Conservation (phyloP, 2,113 vertebrate species). For the Mastomys coucha region DNA sequence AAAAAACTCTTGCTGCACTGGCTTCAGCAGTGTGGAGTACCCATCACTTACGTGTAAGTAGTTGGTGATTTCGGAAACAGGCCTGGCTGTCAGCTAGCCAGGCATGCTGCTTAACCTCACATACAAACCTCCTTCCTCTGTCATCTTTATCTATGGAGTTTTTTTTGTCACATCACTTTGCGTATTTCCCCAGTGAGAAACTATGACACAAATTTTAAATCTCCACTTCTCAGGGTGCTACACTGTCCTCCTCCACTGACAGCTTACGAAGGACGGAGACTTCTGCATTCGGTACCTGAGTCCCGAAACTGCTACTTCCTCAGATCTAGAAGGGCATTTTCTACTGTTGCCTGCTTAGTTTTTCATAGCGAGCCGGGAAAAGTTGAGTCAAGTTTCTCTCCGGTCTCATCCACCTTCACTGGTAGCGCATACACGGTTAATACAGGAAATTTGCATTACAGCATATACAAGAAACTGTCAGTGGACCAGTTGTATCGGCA, state of each 20-base stretch:
- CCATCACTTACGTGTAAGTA: slow-evolving; percentile 31
- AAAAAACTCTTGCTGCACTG: not conserved
- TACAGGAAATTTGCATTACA: not conserved
- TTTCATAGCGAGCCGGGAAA: not conserved
- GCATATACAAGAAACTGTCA: not conserved
- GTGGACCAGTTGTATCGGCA: not conserved
- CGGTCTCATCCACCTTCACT: not conserved
- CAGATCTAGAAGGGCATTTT: not conserved
- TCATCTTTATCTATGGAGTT: slow-evolving; percentile 8
- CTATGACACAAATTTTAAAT: not conserved
- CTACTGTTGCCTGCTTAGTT: not conserved
- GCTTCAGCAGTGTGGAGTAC: not conserved
- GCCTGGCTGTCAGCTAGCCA: not conserved
- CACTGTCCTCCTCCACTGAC: no score
- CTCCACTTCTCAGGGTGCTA: no score
- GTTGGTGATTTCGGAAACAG: slow-evolving; percentile 16
- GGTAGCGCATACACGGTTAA: not conserved
- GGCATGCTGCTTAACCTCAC: slow-evolving; percentile 62
- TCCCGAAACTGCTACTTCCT: no score
- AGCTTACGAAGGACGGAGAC: no score
- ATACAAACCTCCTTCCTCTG: not conserved
- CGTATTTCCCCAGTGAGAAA: slow-evolving; percentile 15
- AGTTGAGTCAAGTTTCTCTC: not conserved
- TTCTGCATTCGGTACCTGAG: no score
- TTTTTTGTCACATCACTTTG: slow-evolving; percentile 32